Evolutionary conservation across 2,888 invertebrate genomes (phyloP).

Genomic region (Linyphia triangularis): DNA sequence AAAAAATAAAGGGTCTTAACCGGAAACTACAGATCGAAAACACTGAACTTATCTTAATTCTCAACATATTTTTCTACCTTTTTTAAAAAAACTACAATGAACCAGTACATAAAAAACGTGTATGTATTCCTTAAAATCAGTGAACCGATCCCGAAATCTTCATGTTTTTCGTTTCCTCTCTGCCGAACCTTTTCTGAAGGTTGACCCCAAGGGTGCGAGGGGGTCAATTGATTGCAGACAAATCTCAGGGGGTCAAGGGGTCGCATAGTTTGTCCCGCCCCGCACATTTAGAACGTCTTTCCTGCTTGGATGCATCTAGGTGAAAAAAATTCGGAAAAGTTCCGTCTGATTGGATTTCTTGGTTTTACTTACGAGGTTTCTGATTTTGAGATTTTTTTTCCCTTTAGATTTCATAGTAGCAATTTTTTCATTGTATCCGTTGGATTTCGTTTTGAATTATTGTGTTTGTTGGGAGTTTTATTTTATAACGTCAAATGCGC

Average conservation of each 20-base stretch:
- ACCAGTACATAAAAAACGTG: neutral
- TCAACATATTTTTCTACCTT: neutral
- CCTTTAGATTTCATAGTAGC: too few species aligned
- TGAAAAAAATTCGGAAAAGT: constrained; percentile 14
- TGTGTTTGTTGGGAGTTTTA: too few species aligned
- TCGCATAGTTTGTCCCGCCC: constrained; percentile 31
- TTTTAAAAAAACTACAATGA: neutral
- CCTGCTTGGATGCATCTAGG: constrained; percentile 14
- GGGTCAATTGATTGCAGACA: constrained; percentile 63
- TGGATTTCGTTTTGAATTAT: too few species aligned
- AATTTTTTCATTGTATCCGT: too few species aligned
- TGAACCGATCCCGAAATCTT: neutral
- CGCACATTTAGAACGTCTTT: constrained; percentile 29
- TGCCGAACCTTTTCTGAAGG: neutral
- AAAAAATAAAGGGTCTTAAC: neutral
- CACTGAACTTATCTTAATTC: neutral
- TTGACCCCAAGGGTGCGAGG: neutral
- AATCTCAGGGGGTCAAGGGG: constrained; percentile 24
- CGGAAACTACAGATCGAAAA: neutral
- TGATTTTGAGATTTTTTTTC: neutral
- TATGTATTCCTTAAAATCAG: neutral
- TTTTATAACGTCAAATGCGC: too few species aligned
- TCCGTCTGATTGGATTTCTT: constrained; percentile 34
- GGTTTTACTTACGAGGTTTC: neutral
- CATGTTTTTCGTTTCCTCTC: neutral